A percentile compares a stretch with the other conserved stretches of the same genome.
These are phyloP conservation scores for Siderastrea siderea DNA, from an alignment of 92 coral and sea anemone species.

Conservation along the genomic window DNA sequence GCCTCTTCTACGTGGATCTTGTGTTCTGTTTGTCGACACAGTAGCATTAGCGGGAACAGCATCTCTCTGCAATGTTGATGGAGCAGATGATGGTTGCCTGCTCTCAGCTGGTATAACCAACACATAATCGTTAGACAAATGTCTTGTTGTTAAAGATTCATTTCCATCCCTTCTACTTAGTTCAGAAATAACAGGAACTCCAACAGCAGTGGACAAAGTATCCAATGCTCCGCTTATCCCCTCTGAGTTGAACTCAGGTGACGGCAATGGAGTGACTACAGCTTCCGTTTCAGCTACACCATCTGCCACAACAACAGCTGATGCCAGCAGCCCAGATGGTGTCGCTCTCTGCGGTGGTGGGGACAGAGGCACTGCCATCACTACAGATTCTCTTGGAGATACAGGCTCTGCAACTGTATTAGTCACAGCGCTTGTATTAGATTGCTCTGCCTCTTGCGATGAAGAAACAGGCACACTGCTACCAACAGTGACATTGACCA, in stretches of 20 bases:
- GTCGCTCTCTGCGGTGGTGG: conserved; percentile 29
- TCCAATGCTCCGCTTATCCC: conserved; percentile 8
- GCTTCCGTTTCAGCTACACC: conserved; percentile 52
- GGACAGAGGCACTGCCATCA: conserved; percentile 70
- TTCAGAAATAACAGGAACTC: conserved; percentile 47
- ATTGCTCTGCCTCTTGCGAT: not conserved
- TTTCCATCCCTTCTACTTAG: not conserved
- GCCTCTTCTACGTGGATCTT: not conserved
- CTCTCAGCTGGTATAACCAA: conserved; percentile 2
- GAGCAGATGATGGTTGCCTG: conserved; percentile 48
- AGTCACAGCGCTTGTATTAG: not conserved
- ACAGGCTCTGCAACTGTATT: conserved; percentile 17
- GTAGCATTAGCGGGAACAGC: conserved; percentile 7
- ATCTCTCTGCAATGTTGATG: conserved; percentile 32
- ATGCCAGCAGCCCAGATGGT: not conserved
- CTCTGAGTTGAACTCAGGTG: conserved; percentile 61
- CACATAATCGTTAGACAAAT: conserved; percentile 4
- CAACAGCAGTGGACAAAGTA: conserved; percentile 44
- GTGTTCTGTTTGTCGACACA: not conserved
- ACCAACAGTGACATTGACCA: not conserved
- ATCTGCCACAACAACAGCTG: conserved; percentile 72
- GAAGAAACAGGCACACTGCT: not conserved
- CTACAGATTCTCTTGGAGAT: conserved; percentile 63
- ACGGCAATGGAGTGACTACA: conserved; percentile 71
- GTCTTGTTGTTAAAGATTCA: conserved; percentile 32